phyloP scores from a whole-genome alignment of 2,113 vertebrate species.

The Pseudopodoces humilis region DNA sequence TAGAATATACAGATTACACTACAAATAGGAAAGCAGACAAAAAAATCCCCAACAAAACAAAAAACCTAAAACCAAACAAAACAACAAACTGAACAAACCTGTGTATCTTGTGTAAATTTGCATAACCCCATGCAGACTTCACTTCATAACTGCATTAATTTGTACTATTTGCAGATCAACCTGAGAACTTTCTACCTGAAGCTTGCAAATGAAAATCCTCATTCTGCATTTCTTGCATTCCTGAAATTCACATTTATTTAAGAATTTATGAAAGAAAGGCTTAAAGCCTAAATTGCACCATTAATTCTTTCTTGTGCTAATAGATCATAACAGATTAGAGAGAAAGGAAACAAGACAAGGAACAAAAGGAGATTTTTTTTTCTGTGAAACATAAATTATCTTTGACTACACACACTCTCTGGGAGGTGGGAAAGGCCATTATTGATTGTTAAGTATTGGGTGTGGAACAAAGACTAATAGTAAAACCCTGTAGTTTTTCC shows the following conservation, averaged over 20 bases:
- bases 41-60: neutral
- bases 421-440: neutral
- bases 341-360: neutral
- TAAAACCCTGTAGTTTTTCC: neutral
- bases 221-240: neutral
- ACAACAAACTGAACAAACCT: neutral
- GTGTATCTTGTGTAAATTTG: neutral
- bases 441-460: neutral
- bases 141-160: neutral
- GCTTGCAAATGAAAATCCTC: neutral
- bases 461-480: neutral
- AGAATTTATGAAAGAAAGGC: neutral
- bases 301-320: neutral
- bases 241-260: neutral
- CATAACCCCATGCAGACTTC: neutral
- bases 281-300: neutral
- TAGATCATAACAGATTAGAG: neutral
- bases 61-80: rapidly evolving
- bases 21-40: neutral
- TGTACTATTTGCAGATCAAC: neutral
- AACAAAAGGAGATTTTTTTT: neutral
- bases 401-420: neutral
- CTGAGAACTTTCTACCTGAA: neutral
- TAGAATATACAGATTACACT: neutral
- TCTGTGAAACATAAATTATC: neutral